Conservation (phyloP, 2,797 vertebrate genomes). For the Amblyraja radiata region DNA sequence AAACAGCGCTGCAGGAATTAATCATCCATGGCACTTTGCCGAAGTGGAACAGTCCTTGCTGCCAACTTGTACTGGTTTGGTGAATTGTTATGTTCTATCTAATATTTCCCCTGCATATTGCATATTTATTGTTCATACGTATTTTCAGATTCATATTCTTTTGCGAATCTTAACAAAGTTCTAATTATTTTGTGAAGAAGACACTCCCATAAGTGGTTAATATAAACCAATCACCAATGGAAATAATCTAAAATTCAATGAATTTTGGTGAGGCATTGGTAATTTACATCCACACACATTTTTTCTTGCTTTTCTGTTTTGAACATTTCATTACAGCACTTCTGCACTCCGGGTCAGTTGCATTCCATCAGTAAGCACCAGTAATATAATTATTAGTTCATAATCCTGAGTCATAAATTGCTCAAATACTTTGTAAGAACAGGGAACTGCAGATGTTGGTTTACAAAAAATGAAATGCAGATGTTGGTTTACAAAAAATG, state of each 20-base stretch:
- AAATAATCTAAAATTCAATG: background rate
- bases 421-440: background rate
- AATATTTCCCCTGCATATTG: background rate
- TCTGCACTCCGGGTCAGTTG: background rate
- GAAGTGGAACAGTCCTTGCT: background rate
- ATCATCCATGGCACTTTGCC: background rate
- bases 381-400: background rate
- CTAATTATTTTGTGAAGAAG: background rate
- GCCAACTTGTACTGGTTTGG: background rate
- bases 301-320: background rate
- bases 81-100: background rate
- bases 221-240: background rate
- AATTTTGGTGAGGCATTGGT: background rate
- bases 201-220: too few species aligned
- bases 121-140: background rate
- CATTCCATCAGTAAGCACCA: background rate
- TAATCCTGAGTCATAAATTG: background rate
- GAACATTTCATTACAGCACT: background rate
- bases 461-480: too few species aligned
- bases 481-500: too few species aligned
- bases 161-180: too few species aligned
- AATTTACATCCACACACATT: background rate
- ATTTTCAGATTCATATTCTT: too few species aligned
- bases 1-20: background rate
- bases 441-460: too few species aligned